These are phyloP conservation scores for Endomychus coccineus DNA, from an alignment of 2,888 invertebrate genomes.

Conservation along the genomic window DNA sequence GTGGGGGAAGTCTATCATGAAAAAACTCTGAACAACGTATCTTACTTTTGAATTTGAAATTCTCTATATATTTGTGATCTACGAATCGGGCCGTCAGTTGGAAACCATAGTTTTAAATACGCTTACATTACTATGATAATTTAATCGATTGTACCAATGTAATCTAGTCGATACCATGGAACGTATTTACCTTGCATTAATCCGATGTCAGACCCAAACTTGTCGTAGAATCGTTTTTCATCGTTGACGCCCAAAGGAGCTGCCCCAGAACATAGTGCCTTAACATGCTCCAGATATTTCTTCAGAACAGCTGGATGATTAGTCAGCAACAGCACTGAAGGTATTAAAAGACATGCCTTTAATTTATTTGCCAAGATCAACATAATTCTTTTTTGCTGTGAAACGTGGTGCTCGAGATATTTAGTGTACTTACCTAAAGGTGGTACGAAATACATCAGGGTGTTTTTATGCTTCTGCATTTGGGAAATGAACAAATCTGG, in stretches of 20 bases:
- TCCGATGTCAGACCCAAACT: constrained; percentile 33
- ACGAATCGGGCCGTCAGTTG: no score
- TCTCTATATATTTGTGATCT: no score
- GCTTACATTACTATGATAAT: no score
- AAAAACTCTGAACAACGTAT: no score
- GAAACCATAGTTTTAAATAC: no score
- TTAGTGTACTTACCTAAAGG: constrained; percentile 22
- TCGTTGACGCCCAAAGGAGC: constrained; percentile 59
- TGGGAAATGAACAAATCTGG: constrained; percentile 11
- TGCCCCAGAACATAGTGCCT: constrained; percentile 55
- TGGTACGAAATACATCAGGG: constrained; percentile 20
- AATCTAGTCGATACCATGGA: no score
- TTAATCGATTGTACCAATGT: no score
- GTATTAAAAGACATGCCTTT: background rate
- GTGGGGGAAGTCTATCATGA: no score
- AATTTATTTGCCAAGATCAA: background rate
- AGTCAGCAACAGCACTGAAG: background rate
- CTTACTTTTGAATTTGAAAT: no score
- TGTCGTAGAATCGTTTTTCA: constrained; percentile 48
- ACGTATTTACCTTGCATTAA: constrained; percentile 34
- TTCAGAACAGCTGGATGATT: constrained; percentile 15
- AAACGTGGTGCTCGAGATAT: no score
- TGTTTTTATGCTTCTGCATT: constrained; percentile 9
- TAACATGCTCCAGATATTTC: constrained; percentile 50
- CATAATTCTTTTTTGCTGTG: background rate